These are phyloP conservation scores for Chionis minor DNA, from an alignment of 2,113 vertebrate species.

Conservation along the genomic window DNA sequence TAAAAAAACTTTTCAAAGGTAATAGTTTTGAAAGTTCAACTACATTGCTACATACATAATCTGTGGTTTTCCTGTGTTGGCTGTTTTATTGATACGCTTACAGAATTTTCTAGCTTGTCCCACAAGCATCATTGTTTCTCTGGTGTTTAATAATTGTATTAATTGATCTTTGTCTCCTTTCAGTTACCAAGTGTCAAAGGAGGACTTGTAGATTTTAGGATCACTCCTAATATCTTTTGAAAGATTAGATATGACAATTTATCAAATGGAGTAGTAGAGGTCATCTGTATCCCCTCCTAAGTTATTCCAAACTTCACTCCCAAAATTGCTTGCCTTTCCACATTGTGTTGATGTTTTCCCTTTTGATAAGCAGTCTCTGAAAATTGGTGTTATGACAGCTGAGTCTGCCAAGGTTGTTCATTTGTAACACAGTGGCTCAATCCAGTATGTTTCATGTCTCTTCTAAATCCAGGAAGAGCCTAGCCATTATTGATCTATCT, in stretches of 20 bases:
- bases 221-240: neutral
- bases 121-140: neutral
- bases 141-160: neutral
- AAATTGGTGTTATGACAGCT: neutral
- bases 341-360: rapidly evolving
- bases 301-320: neutral
- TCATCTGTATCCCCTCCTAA: neutral
- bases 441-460: neutral
- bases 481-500: neutral
- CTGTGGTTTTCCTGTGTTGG: neutral
- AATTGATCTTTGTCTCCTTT: neutral
- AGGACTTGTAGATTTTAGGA: neutral
- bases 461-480: neutral
- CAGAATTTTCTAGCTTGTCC: neutral
- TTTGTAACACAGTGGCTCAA: neutral
- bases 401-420: neutral
- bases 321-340: neutral
- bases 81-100: neutral
- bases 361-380: neutral
- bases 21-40: neutral
- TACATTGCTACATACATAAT: neutral
- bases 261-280: neutral
- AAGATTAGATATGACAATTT: neutral
- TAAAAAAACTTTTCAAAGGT: neutral
- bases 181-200: neutral